Base-by-base conservation (phyloP, 2,797 vertebrate species). In the Harpagifer antarcticus region DNA sequence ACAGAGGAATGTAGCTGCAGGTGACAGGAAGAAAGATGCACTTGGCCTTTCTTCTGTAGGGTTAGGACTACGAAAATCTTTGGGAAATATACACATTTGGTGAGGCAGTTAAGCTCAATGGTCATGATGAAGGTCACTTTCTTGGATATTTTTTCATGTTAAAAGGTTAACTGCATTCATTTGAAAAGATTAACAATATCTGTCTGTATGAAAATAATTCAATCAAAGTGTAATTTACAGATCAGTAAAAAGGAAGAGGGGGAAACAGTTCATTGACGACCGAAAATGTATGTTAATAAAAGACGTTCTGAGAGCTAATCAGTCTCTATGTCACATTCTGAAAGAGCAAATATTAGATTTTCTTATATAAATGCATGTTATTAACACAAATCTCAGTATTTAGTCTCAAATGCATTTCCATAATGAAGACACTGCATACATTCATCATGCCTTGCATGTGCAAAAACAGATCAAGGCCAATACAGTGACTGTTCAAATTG, bases 1-100 rank as follows among this genome's bases (percentile, higher is more conserved):
- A 59, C 15, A 40, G 40, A 48, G 48, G 65, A 60, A 61, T 47
- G 37, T 3, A 67, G 48, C 27, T 42, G 61, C 59, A 68, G 48
- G 54, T n/a, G 40, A 63, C 37, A 72, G 17, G 48, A 43, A 44
- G 12, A 60, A 33, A 44, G 6, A 67, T 9, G 27, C 10, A 44
- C 17, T 9, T n/a, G 14, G 54, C 16, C 2, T 33, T 44, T 53
- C 37, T 20, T 37, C 33, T 54, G 17, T 31, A 16, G 42, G 3
- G 33, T 4, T n/a, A 10, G 6, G 17, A 59, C 33, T 37, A 37
- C 33, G 1, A 37, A 9, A 37, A 13, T 47, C 40, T 27, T 19
- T 16, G n/a, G 12, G 20, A 19, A 37, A 37, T 37, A 33, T 37
- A 37, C 33, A 37, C 3, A 37, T 37, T 37, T 37, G 33, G 33